Base-by-base conservation (phyloP, 2,113 vertebrate genomes). In the Strigops habroptila region DNA sequence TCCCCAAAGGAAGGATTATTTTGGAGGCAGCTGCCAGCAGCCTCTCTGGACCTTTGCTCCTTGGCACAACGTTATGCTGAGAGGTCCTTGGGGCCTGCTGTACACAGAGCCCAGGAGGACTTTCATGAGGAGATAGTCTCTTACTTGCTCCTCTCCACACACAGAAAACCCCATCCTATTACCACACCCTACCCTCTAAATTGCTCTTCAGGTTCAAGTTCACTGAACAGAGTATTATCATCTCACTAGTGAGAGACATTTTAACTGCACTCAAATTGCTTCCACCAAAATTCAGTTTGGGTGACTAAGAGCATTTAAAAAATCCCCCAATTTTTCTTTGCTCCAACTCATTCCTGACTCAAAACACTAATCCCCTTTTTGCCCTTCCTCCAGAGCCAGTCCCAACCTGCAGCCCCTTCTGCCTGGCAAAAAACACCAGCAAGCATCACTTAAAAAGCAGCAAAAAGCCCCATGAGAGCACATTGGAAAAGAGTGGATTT, bases 361-460 rank as follows among this genome's bases (percentile, higher is more conserved):
- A 91, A 96, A 94, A 92, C 95, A 92, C 86, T 97, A 97, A 97
- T 97, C 97, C 88, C 27, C 82, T 97, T 96, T 70, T 39, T 94
- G 89, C 81, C 48, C 88, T 96, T 92, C 73, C 69, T 89, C 79
- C 53, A 80, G 84, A 94, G 83, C 95, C 89, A 96, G 96, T 95
- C 92, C 62, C 83, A 88, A 91, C 93, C 92, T 96, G 97, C 91
- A 97, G 82, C 79, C 90, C 93, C 84, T 93, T 93, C 80, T 4
- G 4, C 53, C 68, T 35, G 43, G 35, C 64, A 76, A 76, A 94
- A 94, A 91, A 59, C 30, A 53, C 74, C 69, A 91, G 88, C 93
- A 93, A 85, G 79, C 82, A 95, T 83, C 77, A 55, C 68, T 67
- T 89, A 55, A 86, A 92, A 89, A 90, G 17, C 55, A 62, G 53